phyloP scores from a whole-genome alignment of 2,888 invertebrate species.

The Acanthosepion pharaonis region DNA sequence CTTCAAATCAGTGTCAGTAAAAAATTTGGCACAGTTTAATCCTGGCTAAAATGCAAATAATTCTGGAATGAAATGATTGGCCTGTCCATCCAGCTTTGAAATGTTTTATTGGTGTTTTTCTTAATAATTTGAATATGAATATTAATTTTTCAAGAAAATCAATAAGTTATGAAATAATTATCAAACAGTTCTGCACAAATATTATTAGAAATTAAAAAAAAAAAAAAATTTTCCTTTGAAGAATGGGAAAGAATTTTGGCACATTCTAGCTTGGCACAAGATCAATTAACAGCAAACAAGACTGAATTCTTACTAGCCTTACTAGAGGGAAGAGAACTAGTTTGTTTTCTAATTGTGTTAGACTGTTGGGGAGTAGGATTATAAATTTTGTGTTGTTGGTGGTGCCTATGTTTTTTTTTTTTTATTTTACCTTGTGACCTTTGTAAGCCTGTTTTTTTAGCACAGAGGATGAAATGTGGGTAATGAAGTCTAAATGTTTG shows the following conservation, averaged over 20 bases:
- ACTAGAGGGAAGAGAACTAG: too few species aligned
- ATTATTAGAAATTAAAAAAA: not conserved
- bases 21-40: not conserved
- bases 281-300: not conserved
- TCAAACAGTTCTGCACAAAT: not conserved
- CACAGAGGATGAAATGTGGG: too few species aligned
- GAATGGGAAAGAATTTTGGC: not conserved
- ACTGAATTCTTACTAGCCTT: too few species aligned
- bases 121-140: not conserved
- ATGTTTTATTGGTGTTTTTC: not conserved
- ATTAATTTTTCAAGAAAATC: not conserved
- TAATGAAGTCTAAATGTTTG: too few species aligned
- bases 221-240: not conserved
- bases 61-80: not conserved
- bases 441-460: too few species aligned
- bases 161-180: not conserved
- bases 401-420: too few species aligned
- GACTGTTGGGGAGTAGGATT: too few species aligned
- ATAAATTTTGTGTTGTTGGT: too few species aligned
- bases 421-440: too few species aligned
- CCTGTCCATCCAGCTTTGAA: not conserved
- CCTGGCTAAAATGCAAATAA: not conserved
- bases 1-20: too few species aligned
- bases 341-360: too few species aligned
- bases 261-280: not conserved